These are phyloP conservation scores for Sebastes steindachneri DNA, from an alignment of 2,797 vertebrate species.

Conservation along the genomic window DNA sequence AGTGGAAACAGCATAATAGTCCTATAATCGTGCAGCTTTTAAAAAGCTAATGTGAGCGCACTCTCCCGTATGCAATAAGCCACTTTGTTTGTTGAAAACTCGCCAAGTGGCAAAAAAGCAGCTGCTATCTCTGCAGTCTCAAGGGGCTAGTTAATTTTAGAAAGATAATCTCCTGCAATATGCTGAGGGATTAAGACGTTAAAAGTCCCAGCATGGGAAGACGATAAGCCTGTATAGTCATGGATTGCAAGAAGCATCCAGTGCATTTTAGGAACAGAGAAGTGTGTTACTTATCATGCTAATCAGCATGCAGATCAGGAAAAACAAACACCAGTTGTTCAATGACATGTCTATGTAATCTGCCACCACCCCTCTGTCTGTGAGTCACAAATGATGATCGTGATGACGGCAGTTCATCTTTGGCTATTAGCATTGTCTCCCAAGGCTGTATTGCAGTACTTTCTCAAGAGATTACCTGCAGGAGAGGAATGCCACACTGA, in stretches of 20 bases:
- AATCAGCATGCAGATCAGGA: slow-evolving; percentile 70
- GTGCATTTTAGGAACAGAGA: slow-evolving; percentile 56
- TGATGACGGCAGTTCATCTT: slow-evolving; percentile 67
- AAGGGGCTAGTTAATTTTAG: slow-evolving; percentile 82
- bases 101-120: slow-evolving; percentile 75
- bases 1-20: slow-evolving; percentile 47
- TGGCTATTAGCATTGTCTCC: slow-evolving; percentile 68
- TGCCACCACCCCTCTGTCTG: slow-evolving; percentile 49
- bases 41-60: slow-evolving; percentile 65
- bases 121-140: slow-evolving; percentile 80
- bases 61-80: slow-evolving; percentile 62
- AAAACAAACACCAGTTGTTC: slow-evolving; percentile 76
- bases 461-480: slow-evolving; percentile 66
- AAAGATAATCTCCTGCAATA: slow-evolving; percentile 85
- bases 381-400: slow-evolving; percentile 56
- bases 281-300: slow-evolving; percentile 47
- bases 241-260: slow-evolving; percentile 41
- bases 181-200: slow-evolving; percentile 81
- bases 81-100: slow-evolving; percentile 80
- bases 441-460: slow-evolving; percentile 51
- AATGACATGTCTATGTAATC: slow-evolving; percentile 59
- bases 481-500: slow-evolving; percentile 57
- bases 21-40: slow-evolving; percentile 54
- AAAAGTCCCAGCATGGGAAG: slow-evolving; percentile 65
- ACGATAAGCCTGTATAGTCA: slow-evolving; percentile 57